phyloP scores from a whole-genome alignment of 2,888 invertebrate species.

The Thereva unica region DNA sequence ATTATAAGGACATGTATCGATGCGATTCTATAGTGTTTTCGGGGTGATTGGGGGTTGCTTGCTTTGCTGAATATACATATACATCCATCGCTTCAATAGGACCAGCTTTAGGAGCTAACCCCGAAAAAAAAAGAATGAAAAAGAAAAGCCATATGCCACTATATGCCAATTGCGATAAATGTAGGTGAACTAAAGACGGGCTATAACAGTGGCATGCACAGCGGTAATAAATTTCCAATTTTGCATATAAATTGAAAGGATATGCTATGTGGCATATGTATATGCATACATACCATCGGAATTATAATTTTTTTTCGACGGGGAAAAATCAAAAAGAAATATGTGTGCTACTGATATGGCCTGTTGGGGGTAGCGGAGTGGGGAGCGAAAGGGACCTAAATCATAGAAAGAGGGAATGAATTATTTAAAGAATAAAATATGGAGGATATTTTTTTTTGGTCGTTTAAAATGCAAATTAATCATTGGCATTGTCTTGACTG shows the following conservation, averaged over 20 bases:
- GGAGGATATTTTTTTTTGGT: too few species aligned
- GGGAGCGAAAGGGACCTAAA: too few species aligned
- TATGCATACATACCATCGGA: background rate
- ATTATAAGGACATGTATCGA: too few species aligned
- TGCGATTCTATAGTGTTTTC: too few species aligned
- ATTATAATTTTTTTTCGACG: background rate
- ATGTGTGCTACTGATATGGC: too few species aligned
- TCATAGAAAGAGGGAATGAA: too few species aligned
- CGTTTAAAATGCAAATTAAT: too few species aligned
- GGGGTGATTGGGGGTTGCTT: background rate
- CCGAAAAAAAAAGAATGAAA: background rate
- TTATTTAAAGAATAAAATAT: too few species aligned
- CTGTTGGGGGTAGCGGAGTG: too few species aligned
- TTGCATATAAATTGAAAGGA: conserved; percentile 32
- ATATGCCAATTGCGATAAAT: conserved; percentile 14
- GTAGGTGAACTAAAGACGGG: conserved; percentile 21
- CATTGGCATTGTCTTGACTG: too few species aligned
- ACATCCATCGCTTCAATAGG: background rate
- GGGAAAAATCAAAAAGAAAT: background rate
- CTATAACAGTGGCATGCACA: conserved; percentile 29
- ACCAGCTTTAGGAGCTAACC: background rate
- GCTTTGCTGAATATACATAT: background rate
- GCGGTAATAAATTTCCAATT: conserved; percentile 32
- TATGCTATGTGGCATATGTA: conserved; percentile 16
- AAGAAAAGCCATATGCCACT: conserved; percentile 3